Evolutionary conservation across 1,140 invertebrate species (phyloP), one percentile per base, ranked within the genome.

Genomic region (Hylaeus volcanicus): DNA sequence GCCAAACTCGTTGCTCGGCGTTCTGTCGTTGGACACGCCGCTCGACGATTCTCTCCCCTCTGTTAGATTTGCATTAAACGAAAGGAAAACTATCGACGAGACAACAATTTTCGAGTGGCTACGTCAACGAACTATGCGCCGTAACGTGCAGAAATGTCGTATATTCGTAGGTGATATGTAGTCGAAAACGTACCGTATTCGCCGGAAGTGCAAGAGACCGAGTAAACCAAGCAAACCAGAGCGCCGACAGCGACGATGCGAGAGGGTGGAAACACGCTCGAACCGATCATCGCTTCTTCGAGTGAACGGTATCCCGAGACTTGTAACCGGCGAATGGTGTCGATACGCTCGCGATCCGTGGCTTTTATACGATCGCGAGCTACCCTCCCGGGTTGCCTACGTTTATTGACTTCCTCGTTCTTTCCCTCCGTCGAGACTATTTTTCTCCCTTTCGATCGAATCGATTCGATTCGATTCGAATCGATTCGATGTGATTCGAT

Each of bases 101-200:
- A 26, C 26, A 26, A 26, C 26, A 26, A 26, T 26, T 26, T 26
- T 26, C 26, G 26, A 26, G 26, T 26, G 26, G 26, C 26, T 26
- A 26, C 26, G 26, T 26, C 26, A 26, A 26, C 26, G 26, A 26
- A 26, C 26, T 0, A 26, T 26, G 26, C 26, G 26, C 26, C 26
- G 26, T 26, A 26, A 26, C 26, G 26, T 26, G 26, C 26, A 26
- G 26, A 26, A 26, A 26, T 26, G 26, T 26, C 26, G 26, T 26
- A 26, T 26, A 26, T 26, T 26, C 26, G 26, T 26, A 26, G 26
- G 26, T 26, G 26, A 26, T 26, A 26, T 26, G 26, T 26, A 26
- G 26, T 26, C 26, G 26, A 26, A 11, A 55, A 78, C 83, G 45
- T 90, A 92, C 91, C 92, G 81, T 91, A 91, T 74, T 89, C 88